A percentile compares a stretch with the other conserved stretches of the same genome.
Evolutionary conservation across 2,113 vertebrate species (phyloP).

Genomic region (Rutilus rutilus): DNA sequence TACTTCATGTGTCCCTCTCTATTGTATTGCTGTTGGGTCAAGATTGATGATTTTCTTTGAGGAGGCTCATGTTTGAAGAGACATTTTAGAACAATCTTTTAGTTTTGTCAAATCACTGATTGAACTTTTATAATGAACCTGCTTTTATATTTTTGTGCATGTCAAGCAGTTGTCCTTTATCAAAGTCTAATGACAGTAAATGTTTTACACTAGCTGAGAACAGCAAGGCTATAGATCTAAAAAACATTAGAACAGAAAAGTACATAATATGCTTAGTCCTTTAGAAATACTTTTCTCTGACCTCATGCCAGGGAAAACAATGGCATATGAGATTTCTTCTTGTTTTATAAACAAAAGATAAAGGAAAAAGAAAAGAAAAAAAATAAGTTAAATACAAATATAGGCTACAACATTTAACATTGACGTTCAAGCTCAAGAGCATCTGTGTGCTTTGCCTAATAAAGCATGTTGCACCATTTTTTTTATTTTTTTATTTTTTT

Average conservation of each 20-base stretch:
- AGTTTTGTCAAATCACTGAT: no score
- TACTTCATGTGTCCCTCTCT: no score
- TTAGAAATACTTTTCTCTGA: not conserved
- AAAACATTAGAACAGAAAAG: not conserved
- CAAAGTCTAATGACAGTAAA: no score
- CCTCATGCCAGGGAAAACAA: not conserved
- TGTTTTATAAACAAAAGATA: not conserved
- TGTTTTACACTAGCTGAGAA: not conserved
- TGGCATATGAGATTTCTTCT: not conserved
- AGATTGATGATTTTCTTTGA: no score
- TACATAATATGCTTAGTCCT: not conserved
- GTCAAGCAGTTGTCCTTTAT: no score
- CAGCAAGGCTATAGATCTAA: not conserved
- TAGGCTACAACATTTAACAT: not conserved
- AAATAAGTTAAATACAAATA: not conserved
- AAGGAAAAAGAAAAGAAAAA: not conserved
- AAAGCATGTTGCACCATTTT: conserved; percentile 10
- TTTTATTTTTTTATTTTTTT: no score
- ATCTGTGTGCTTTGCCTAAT: not conserved
- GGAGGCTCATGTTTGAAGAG: no score
- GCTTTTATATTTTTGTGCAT: no score
- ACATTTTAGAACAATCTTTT: no score
- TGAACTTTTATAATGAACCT: no score
- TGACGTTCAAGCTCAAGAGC: not conserved
- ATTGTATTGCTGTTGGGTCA: no score